Percentiles rank a stretch among this genome's conserved stretches.
phyloP scores from a whole-genome alignment of 2,797 vertebrate species.

The Platyrinchus mystaceus region DNA sequence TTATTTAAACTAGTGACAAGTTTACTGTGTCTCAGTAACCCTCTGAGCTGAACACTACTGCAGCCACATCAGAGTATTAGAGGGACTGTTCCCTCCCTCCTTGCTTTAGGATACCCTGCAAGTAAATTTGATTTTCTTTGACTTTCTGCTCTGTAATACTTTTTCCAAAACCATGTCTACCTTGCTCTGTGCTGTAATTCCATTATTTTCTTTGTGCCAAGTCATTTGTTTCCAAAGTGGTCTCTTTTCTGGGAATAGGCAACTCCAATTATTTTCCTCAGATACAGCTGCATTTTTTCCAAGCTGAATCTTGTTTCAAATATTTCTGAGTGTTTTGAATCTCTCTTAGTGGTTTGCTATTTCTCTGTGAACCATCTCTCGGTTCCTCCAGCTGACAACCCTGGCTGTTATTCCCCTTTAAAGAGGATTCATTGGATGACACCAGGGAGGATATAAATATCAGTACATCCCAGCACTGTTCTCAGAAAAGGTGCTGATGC shows the following conservation, averaged over 20 bases:
- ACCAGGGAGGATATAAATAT: slow-evolving; percentile 6
- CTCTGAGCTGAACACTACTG: background rate
- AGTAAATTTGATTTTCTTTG: background rate
- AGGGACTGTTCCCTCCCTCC: background rate
- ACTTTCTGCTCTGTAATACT: background rate
- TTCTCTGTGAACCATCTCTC: background rate
- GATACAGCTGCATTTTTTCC: background rate
- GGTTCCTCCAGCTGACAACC: background rate
- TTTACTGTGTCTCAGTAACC: background rate
- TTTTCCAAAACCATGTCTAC: background rate
- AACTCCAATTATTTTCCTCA: background rate
- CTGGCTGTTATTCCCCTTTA: background rate
- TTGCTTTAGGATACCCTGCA: background rate
- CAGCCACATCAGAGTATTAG: background rate
- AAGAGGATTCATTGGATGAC: background rate
- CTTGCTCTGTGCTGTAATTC: background rate
- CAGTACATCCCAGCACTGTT: background rate
- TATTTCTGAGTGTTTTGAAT: background rate
- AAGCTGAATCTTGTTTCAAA: background rate
- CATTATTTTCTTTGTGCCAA: background rate
- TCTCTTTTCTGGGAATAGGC: background rate
- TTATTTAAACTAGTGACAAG: background rate
- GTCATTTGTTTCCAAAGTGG: background rate
- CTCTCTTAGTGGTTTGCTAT: background rate
- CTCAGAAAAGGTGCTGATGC: background rate